These are phyloP conservation scores for Tipula vernalis DNA, from an alignment of 2,888 invertebrate species.

Conservation along the genomic window DNA sequence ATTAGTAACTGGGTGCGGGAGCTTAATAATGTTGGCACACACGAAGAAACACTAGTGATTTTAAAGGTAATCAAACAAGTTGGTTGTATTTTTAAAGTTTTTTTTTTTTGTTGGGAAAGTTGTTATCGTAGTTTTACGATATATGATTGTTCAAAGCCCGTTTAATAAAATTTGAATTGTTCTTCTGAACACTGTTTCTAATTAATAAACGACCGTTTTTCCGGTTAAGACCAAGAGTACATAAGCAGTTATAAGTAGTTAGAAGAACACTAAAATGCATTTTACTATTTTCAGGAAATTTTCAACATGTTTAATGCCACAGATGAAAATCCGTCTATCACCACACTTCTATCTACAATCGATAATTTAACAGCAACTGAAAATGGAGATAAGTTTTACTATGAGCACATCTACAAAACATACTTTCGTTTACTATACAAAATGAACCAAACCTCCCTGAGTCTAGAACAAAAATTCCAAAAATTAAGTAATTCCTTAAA, in stretches of 20 bases:
- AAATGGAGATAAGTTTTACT: neutral
- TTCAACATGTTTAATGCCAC: neutral
- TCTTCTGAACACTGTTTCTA: no score
- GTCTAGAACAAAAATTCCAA: neutral
- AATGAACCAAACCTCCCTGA: constrained; percentile 20
- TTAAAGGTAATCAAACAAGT: neutral
- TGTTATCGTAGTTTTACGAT: no score
- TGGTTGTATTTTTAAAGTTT: neutral
- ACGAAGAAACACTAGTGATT: neutral
- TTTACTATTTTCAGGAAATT: neutral
- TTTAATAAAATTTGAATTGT: no score
- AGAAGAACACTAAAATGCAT: neutral
- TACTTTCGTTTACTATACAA: constrained; percentile 25
- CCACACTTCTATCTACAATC: neutral
- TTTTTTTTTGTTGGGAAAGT: neutral
- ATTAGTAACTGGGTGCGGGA: neutral
- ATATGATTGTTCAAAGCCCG: no score
- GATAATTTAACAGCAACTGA: neutral
- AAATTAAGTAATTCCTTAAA: neutral
- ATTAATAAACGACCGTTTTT: no score
- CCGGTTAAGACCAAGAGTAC: no score
- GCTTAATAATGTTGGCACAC: neutral
- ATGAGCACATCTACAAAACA: constrained; percentile 21
- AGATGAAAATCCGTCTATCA: neutral
- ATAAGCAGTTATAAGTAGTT: no score